phyloP scores from a whole-genome alignment of 2,113 vertebrate species.

The Entelurus aequoreus region DNA sequence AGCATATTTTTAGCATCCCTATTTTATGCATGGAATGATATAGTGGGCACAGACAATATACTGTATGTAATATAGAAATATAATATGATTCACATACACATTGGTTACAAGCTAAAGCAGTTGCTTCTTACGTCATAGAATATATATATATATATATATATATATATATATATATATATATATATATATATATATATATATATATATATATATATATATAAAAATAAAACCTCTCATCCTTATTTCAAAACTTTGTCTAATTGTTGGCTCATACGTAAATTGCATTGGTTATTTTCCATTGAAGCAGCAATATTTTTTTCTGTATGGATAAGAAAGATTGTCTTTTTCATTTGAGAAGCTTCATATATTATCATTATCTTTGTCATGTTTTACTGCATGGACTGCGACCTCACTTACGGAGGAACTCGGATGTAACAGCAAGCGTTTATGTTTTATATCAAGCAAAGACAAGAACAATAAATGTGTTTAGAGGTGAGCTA shows the following conservation, averaged over 20 bases:
- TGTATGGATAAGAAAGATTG: conserved; percentile 40
- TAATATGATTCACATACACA: conserved; percentile 24
- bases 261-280: conserved; percentile 58
- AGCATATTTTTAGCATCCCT: not conserved
- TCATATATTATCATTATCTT: conserved; percentile 40
- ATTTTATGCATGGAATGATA: conserved; percentile 13
- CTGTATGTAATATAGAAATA: conserved; percentile 13
- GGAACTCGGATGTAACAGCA: conserved; percentile 56
- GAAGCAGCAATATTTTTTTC: conserved; percentile 64
- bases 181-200: too few relatives aligned
- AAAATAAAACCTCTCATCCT: too few relatives aligned
- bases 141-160: not conserved
- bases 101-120: conserved; percentile 18
- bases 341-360: conserved; percentile 57
- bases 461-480: conserved; percentile 49
- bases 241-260: conserved; percentile 48
- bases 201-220: too few relatives aligned
- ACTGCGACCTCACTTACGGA: conserved; percentile 34
- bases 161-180: too few relatives aligned
- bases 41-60: conserved; percentile 19
- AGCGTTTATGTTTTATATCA: conserved; percentile 68
- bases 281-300: conserved; percentile 56
- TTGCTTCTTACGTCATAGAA: conserved; percentile 18
- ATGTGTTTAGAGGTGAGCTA: conserved; percentile 12
- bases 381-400: conserved; percentile 40